Conservation (phyloP, 1,140 invertebrate genomes). For the Drosophila littoralis region DNA sequence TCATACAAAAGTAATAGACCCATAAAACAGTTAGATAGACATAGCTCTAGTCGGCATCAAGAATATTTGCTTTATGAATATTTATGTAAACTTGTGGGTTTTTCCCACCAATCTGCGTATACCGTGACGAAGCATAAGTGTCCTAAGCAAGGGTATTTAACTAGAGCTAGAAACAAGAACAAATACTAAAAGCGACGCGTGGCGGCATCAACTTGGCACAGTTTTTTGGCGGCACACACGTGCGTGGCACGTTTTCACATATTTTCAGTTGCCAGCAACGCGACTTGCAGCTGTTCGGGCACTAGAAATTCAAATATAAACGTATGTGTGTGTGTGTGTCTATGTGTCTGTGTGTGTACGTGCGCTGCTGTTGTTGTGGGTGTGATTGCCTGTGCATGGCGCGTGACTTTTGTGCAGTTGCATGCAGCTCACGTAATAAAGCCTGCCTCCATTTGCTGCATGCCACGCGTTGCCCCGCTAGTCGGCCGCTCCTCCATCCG, state of each 20-base stretch:
- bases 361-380: constrained; percentile 29
- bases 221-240: constrained; percentile 49
- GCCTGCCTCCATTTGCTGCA: constrained; percentile 38
- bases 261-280: constrained; percentile 37
- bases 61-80: too few species aligned
- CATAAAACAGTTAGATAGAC: too few species aligned
- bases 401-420: constrained; percentile 81
- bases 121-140: background rate
- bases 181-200: constrained; percentile 33
- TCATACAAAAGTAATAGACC: too few species aligned
- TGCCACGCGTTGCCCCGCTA: constrained; percentile 1
- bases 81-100: too few species aligned
- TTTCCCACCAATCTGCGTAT: background rate
- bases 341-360: constrained; percentile 16
- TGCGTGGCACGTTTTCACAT: constrained; percentile 70
- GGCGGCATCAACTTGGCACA: constrained; percentile 75
- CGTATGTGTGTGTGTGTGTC: background rate
- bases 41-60: too few species aligned
- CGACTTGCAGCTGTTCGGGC: constrained; percentile 37
- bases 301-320: constrained; percentile 19
- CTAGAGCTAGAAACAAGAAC: background rate
- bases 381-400: constrained; percentile 48
- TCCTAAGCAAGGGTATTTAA: background rate
- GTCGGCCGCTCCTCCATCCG: background rate
- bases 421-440: constrained; percentile 77